Percentiles rank a stretch among this genome's conserved stretches.
Evolutionary conservation across 2,797 vertebrate genomes (phyloP).

Genomic region (Pachyuromys duprasi): DNA sequence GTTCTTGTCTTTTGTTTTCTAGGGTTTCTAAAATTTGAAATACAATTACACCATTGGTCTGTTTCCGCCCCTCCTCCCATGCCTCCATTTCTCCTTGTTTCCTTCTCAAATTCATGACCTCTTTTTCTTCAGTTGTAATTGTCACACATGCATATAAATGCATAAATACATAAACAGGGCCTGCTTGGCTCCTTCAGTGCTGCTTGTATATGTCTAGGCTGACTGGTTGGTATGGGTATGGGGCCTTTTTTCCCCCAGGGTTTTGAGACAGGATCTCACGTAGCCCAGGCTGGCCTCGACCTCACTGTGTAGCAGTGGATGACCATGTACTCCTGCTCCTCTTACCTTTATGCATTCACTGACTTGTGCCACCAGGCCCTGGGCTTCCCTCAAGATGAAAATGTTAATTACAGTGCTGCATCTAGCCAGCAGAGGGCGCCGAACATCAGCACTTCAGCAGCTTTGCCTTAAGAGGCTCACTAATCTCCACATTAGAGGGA

Average conservation of each 20-base stretch:
- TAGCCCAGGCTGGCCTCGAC: not conserved
- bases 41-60: not conserved
- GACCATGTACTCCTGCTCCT: not conserved
- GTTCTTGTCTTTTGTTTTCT: not conserved
- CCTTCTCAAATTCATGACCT: not conserved
- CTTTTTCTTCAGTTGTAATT: not conserved
- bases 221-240: not conserved
- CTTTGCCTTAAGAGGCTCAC: no score
- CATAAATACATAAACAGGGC: no score
- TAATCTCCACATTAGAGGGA: not conserved
- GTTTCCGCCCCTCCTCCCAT: no score
- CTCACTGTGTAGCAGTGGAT: not conserved
- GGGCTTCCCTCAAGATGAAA: no score
- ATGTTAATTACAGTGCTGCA: fast-evolving
- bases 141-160: not conserved
- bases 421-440: not conserved
- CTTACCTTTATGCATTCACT: not conserved
- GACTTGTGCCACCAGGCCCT: fast-evolving
- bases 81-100: not conserved
- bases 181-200: not conserved
- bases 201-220: not conserved
- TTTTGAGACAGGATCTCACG: not conserved
- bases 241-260: not conserved
- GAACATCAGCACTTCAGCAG: fast-evolving
- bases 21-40: not conserved